Conservation (phyloP, 2,113 vertebrate genomes). For the Campylomormyrus tamandua region DNA sequence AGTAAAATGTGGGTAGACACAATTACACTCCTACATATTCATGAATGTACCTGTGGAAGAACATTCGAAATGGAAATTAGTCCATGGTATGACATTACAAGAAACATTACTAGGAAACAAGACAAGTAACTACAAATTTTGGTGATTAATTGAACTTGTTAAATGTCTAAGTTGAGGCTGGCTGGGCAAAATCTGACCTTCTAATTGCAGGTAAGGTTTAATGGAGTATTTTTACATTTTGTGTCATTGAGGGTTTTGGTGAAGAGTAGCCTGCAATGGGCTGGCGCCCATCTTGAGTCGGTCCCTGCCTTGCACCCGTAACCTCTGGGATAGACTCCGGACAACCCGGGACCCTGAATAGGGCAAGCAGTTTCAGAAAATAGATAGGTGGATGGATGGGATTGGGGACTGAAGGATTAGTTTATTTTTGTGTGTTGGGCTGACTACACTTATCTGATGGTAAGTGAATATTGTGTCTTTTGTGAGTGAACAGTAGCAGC, state of each 20-base stretch:
- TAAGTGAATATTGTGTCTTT: background rate
- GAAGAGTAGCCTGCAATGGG: background rate
- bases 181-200: background rate
- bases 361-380: background rate
- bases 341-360: background rate
- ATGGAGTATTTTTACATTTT: background rate
- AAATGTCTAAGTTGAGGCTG: background rate
- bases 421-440: background rate
- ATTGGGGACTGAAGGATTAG: background rate
- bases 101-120: background rate
- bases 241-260: background rate
- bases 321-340: background rate
- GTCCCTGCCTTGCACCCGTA: background rate
- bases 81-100: conserved; percentile 6
- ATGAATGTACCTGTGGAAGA: conserved; percentile 19
- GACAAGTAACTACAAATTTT: background rate
- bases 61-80: conserved; percentile 10
- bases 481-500: background rate
- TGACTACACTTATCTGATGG: background rate
- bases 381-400: background rate
- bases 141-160: conserved; percentile 10
- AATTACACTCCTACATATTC: conserved; percentile 38
- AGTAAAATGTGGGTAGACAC: conserved; percentile 28
- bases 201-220: background rate
- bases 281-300: background rate